A percentile compares a stretch with the other conserved stretches of the same genome.
Evolutionary conservation across 2,888 invertebrate genomes (phyloP).

Genomic region (Phasia obesa): DNA sequence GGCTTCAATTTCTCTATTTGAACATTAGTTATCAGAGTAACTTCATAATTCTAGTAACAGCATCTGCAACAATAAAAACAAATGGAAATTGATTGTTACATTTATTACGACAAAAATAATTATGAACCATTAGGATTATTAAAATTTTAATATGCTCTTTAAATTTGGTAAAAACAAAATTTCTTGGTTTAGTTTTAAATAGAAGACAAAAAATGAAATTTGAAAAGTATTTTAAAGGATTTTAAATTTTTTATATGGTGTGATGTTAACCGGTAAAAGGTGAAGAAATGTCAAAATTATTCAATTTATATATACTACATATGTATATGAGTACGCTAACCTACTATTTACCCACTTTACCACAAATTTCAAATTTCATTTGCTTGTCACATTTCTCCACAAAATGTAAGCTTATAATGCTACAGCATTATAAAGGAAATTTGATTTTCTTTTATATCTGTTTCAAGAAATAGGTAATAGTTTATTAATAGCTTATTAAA

Average conservation of each 20-base stretch:
- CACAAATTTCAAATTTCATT: conserved; percentile 43
- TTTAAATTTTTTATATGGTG: background rate
- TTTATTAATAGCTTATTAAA: too few species aligned
- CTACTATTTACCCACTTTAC: background rate
- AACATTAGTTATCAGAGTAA: conserved; percentile 37
- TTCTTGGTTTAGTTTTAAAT: conserved; percentile 51
- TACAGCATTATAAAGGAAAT: too few species aligned
- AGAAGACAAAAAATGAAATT: conserved; percentile 38
- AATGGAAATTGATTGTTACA: conserved; percentile 23
- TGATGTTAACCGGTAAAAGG: background rate
- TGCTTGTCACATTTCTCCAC: background rate
- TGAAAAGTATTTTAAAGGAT: conserved; percentile 14
- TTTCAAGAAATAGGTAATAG: too few species aligned
- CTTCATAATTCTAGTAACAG: conserved; percentile 14
- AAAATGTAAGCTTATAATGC: conserved; percentile 59
- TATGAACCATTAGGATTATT: conserved; percentile 20
- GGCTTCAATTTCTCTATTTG: conserved; percentile 28
- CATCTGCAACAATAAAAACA: conserved; percentile 3
- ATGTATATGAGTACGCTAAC: too few species aligned
- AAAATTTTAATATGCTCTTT: conserved; percentile 36
- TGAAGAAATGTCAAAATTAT: too few species aligned
- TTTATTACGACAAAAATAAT: conserved; percentile 12
- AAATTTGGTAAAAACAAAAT: conserved; percentile 18
- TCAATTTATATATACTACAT: too few species aligned
- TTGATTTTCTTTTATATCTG: background rate